These are phyloP conservation scores for Drosophila merina DNA, from an alignment of 2,888 invertebrate species.

Conservation along the genomic window DNA sequence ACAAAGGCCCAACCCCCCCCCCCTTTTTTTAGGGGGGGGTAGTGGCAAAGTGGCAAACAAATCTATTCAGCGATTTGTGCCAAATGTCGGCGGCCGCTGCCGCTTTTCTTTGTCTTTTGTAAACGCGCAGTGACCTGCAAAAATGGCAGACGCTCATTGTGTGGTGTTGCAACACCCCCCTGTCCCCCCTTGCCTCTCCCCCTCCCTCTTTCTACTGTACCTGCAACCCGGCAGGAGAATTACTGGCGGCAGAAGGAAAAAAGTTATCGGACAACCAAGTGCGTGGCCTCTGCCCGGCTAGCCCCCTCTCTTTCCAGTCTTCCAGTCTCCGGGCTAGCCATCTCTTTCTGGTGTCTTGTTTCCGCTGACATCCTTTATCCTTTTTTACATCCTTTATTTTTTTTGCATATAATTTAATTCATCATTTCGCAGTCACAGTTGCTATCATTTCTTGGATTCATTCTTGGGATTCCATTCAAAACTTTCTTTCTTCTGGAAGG, in stretches of 20 bases:
- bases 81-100: slow-evolving; percentile 64
- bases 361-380: neutral
- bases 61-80: slow-evolving; percentile 72
- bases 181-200: neutral
- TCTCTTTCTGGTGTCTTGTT: neutral
- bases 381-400: neutral
- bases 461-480: slow-evolving; percentile 20
- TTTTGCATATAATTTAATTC: slow-evolving; percentile 68
- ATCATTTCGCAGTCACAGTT: slow-evolving; percentile 41
- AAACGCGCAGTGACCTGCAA: slow-evolving; percentile 82
- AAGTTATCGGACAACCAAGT: slow-evolving; percentile 35
- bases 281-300: slow-evolving; percentile 9
- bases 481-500: neutral
- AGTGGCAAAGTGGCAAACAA: slow-evolving; percentile 15
- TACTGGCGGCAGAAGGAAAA: neutral
- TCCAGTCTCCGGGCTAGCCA: too few relatives aligned
- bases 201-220: slow-evolving; percentile 19
- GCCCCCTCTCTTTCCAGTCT: neutral
- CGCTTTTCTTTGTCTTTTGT: slow-evolving; percentile 72
- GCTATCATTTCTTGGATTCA: slow-evolving; percentile 5
- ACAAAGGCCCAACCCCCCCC: slow-evolving; percentile 51
- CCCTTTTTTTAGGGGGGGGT: neutral
- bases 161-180: slow-evolving; percentile 41
- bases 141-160: slow-evolving; percentile 81
- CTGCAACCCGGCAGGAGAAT: slow-evolving; percentile 27